Evolutionary conservation across 2,888 invertebrate species (phyloP).

Genomic region (Harpalus rufipes): DNA sequence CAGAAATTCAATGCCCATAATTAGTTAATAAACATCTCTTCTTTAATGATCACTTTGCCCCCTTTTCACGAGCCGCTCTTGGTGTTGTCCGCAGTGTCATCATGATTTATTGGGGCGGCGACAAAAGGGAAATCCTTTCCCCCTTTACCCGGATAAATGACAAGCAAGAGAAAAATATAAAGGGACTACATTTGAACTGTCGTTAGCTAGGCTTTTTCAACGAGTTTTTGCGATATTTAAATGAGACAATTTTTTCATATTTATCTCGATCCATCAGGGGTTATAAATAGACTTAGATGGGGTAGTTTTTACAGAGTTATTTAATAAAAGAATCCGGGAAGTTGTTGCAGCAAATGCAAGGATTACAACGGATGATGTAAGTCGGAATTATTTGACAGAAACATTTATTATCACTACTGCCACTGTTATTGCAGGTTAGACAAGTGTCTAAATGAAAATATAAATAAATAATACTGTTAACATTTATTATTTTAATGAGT

Average conservation of each 20-base stretch:
- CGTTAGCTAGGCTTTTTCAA: constrained; percentile 39
- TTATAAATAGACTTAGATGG: constrained; percentile 41
- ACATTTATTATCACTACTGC: too few species aligned
- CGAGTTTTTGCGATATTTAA: constrained; percentile 37
- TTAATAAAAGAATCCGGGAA: constrained; percentile 27
- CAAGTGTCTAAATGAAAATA: too few species aligned
- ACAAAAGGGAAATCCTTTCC: constrained; percentile 7
- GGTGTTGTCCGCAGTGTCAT: constrained; percentile 43
- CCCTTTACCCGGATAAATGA: constrained; percentile 29
- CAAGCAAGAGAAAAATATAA: constrained; percentile 44
- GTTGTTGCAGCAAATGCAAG: not conserved
- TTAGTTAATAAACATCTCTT: constrained; percentile 12
- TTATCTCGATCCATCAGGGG: constrained; percentile 29
- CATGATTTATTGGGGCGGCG: constrained; percentile 52
- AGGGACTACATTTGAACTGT: constrained; percentile 61
- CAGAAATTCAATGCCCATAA: not conserved
- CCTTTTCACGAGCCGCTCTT: not conserved
- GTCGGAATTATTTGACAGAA: too few species aligned
- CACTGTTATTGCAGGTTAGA: too few species aligned
- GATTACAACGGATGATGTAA: not conserved
- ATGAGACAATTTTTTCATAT: constrained; percentile 55
- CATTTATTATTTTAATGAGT: too few species aligned
- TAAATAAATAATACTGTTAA: too few species aligned
- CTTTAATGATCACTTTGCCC: constrained; percentile 1
- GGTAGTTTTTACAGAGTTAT: constrained; percentile 26